Evolutionary conservation across 2,888 invertebrate genomes (phyloP).

Genomic region (Thereva unica): DNA sequence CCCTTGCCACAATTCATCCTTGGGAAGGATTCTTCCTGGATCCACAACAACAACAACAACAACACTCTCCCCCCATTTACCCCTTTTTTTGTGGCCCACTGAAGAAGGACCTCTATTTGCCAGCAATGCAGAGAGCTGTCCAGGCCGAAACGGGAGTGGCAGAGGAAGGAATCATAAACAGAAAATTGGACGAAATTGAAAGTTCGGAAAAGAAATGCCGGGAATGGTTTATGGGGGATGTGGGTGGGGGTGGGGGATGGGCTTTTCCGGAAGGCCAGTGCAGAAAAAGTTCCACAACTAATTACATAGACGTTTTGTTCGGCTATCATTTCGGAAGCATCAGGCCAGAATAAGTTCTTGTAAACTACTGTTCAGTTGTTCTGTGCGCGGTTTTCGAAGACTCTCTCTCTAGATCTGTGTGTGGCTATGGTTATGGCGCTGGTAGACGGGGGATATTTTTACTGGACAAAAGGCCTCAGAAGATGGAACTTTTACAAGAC

Average conservation of each 20-base stretch:
- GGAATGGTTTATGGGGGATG: neutral
- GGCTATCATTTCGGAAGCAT: slow-evolving; percentile 26
- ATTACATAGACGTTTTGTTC: slow-evolving; percentile 28
- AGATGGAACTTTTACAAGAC: slow-evolving; percentile 23
- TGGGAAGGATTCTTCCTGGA: no score
- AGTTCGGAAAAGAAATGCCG: neutral
- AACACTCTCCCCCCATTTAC: no score
- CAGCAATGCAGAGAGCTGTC: no score
- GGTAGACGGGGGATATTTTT: no score
- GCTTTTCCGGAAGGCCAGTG: slow-evolving; percentile 3
- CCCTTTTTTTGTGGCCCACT: no score
- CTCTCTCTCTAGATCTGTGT: no score
- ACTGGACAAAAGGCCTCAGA: slow-evolving; percentile 16
- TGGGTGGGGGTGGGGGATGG: neutral
- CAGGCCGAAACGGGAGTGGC: neutral
- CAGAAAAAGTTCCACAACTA: slow-evolving; percentile 31
- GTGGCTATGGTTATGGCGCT: no score
- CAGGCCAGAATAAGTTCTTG: slow-evolving; percentile 30
- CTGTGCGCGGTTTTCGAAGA: slow-evolving; percentile 1
- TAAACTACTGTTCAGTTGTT: slow-evolving; percentile 24
- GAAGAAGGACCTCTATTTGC: no score
- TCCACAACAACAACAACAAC: no score
- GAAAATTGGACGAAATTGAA: slow-evolving; percentile 4
- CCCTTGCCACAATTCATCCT: no score
- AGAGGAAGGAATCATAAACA: slow-evolving; percentile 4